Percentiles rank a stretch among this genome's conserved stretches.
Evolutionary conservation across 2,888 invertebrate genomes (phyloP).

Genomic region (Stenchaetothrips biformis): DNA sequence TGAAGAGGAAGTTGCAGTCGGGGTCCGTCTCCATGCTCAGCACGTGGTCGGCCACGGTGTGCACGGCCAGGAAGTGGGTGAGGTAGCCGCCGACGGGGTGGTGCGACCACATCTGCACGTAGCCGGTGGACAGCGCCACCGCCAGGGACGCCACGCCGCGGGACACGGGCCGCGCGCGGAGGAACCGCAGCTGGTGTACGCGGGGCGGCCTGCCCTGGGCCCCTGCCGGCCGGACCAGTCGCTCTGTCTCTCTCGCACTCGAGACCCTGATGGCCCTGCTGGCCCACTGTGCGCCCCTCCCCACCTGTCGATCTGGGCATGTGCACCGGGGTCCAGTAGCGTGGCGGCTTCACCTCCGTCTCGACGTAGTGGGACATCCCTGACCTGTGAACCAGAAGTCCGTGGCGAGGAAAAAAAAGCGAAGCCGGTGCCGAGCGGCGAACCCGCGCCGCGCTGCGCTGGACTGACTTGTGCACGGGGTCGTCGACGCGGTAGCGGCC

Average conservation of each 20-base stretch:
- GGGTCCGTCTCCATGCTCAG: conserved; percentile 65
- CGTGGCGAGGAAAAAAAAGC: not conserved
- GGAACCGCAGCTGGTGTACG: conserved; percentile 62
- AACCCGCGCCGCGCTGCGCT: conserved; percentile 40
- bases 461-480: conserved; percentile 52
- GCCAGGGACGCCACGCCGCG: conserved; percentile 60
- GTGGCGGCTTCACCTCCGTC: not conserved
- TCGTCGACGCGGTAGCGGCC: conserved; percentile 50
- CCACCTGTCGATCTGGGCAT: not conserved
- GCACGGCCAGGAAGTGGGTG: conserved; percentile 45
- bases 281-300: no score
- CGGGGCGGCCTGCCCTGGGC: conserved; percentile 45
- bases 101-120: conserved; percentile 76
- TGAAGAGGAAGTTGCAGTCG: conserved; percentile 65
- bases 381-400: conserved; percentile 31
- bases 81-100: conserved; percentile 62
- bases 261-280: no score
- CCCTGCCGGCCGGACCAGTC: not conserved
- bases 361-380: not conserved
- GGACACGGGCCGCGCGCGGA: conserved; percentile 55
- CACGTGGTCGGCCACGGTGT: conserved; percentile 52
- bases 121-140: conserved; percentile 68
- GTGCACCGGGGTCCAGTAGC: not conserved
- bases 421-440: conserved; percentile 7
- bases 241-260: not conserved